Percentiles rank a stretch among this genome's conserved stretches.
phyloP scores from a whole-genome alignment of 1,140 invertebrate species.

The Ceratina japonica region DNA sequence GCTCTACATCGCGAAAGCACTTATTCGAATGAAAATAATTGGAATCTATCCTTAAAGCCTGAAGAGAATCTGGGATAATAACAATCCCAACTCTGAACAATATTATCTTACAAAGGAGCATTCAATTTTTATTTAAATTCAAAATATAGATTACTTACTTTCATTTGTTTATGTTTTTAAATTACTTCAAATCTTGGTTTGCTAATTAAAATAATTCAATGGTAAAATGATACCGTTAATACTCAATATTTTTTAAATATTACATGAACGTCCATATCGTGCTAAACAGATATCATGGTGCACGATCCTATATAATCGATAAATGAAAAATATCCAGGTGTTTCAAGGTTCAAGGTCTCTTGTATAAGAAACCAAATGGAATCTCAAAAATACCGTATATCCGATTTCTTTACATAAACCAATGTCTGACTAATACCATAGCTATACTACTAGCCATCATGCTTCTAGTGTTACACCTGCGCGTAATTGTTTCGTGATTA shows the following conservation, averaged over 20 bases:
- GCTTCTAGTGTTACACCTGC: not conserved
- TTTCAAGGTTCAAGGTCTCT: not conserved
- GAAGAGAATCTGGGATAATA: not conserved
- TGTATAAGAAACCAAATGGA: slow-evolving; percentile 3
- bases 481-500: not conserved
- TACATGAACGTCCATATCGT: not conserved
- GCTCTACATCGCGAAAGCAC: not conserved
- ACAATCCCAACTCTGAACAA: not conserved
- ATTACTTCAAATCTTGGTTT: not conserved
- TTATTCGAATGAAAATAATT: not conserved
- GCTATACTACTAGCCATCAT: slow-evolving; percentile 8
- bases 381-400: not conserved
- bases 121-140: not conserved
- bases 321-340: not conserved
- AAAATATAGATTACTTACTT: not conserved
- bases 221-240: not conserved
- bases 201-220: not conserved
- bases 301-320: not conserved
- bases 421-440: not conserved
- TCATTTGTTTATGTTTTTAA: not conserved
- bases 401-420: not conserved
- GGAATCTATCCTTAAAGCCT: not conserved
- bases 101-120: not conserved
- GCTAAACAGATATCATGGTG: not conserved
- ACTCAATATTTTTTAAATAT: not conserved